A percentile compares a stretch with the other conserved stretches of the same genome.
Evolutionary conservation across 2,113 vertebrate species (phyloP).

Genomic region (Camelus bactrianus): DNA sequence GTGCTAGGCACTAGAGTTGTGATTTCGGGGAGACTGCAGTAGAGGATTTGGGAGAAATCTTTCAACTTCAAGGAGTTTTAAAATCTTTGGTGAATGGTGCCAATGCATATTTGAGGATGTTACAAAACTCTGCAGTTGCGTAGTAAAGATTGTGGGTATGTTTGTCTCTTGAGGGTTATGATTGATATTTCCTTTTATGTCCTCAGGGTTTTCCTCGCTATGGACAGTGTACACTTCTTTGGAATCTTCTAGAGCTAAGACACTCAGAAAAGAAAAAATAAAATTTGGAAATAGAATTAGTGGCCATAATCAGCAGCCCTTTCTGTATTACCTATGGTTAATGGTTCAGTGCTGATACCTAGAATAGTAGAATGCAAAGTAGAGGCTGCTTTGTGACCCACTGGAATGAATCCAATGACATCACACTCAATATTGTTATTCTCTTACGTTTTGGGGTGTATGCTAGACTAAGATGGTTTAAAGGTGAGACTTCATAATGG

Average conservation of each 20-base stretch:
- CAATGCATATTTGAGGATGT: background rate
- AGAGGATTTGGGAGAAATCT: background rate
- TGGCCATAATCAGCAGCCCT: background rate
- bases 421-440: background rate
- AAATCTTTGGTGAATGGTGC: background rate
- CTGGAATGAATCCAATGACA: background rate
- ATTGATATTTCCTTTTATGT: background rate
- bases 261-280: constrained; percentile 2
- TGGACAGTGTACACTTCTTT: background rate
- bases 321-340: background rate
- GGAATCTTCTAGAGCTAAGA: background rate
- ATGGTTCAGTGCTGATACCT: background rate
- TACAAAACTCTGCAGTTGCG: background rate
- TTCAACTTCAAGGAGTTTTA: background rate
- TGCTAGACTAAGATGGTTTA: background rate
- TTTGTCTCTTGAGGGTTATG: background rate
- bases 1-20: background rate
- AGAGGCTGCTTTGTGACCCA: background rate
- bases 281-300: background rate
- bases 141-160: too few relatives aligned
- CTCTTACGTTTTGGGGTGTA: background rate
- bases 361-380: background rate
- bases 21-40: background rate
- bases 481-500: background rate
- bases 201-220: background rate